Evolutionary conservation across 2,797 vertebrate genomes (phyloP).

Genomic region (Valencia hispanica): DNA sequence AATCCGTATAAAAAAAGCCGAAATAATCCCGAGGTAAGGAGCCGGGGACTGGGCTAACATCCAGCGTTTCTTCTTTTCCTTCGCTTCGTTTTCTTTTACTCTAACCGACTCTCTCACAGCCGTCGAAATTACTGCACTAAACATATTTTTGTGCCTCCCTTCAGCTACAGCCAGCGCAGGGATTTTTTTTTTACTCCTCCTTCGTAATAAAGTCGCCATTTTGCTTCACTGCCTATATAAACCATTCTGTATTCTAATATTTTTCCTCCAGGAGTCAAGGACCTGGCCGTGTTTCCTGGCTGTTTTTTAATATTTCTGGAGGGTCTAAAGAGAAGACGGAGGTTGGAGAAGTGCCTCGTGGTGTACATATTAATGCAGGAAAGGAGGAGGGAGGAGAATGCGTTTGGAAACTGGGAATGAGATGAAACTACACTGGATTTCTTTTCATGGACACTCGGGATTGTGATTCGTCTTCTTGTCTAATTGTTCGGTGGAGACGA

Average conservation of each 20-base stretch:
- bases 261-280: slow-evolving; percentile 70
- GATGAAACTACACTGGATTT: slow-evolving; percentile 75
- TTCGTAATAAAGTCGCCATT: slow-evolving; percentile 97
- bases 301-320: slow-evolving; percentile 59
- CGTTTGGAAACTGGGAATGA: slow-evolving; percentile 71
- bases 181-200: slow-evolving; percentile 83
- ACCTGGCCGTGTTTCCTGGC: slow-evolving; percentile 56
- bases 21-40: slow-evolving; percentile 84
- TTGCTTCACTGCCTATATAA: slow-evolving; percentile 91
- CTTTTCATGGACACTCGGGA: slow-evolving; percentile 54
- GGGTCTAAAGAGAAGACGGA: slow-evolving; percentile 65
- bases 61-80: slow-evolving; percentile 62
- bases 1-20: slow-evolving; percentile 73
- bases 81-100: slow-evolving; percentile 70
- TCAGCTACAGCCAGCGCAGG: slow-evolving; percentile 79
- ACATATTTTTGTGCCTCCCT: slow-evolving; percentile 81
- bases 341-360: slow-evolving; percentile 77
- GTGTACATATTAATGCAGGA: slow-evolving; percentile 82
- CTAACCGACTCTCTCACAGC: slow-evolving; percentile 66
- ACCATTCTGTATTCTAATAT: slow-evolving; percentile 81
- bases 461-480: slow-evolving; percentile 52
- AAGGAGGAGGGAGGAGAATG: slow-evolving; percentile 61
- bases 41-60: slow-evolving; percentile 62
- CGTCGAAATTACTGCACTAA: slow-evolving; percentile 79
- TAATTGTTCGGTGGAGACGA: slow-evolving; percentile 46